Conservation (phyloP, 2,888 invertebrate genomes). For the Tinea semifulvella region DNA sequence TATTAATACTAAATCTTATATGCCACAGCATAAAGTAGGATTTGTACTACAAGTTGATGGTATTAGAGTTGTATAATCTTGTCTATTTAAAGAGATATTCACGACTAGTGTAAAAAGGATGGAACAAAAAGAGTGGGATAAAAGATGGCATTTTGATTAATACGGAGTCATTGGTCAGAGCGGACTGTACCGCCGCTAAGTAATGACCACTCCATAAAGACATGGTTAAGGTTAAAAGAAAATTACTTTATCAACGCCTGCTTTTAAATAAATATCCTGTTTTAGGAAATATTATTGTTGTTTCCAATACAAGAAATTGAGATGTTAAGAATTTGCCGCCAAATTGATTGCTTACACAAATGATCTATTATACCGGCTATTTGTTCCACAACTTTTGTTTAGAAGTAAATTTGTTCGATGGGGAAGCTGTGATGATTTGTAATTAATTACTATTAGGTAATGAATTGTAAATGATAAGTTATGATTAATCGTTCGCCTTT, state of each 20-base stretch:
- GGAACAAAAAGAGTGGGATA: conserved; percentile 47
- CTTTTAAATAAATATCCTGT: conserved; percentile 68
- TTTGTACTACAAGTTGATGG: background rate
- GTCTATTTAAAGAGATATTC: conserved; percentile 46
- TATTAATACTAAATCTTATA: background rate
- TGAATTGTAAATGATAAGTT: conserved; percentile 11
- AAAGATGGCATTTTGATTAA: conserved; percentile 66
- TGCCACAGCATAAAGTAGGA: background rate
- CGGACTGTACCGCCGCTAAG: conserved; percentile 66
- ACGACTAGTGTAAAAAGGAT: conserved; percentile 51
- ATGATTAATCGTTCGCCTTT: conserved; percentile 2
- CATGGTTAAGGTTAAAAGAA: conserved; percentile 68
- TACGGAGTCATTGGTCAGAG: conserved; percentile 64
- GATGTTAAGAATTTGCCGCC: conserved; percentile 60
- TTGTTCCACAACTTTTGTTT: conserved; percentile 40
- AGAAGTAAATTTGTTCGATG: conserved; percentile 17
- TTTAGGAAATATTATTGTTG: conserved; percentile 67
- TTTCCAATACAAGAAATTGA: conserved; percentile 65
- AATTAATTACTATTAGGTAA: conserved; percentile 13
- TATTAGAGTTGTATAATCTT: background rate
- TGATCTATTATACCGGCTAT: conserved; percentile 53
- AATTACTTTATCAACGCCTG: conserved; percentile 68
- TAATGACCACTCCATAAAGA: conserved; percentile 68
- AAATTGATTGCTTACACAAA: conserved; percentile 60
- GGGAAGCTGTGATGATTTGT: conserved; percentile 15